These are phyloP conservation scores for Malurus splendens DNA, from an alignment of 2,797 vertebrate species.

Conservation along the genomic window DNA sequence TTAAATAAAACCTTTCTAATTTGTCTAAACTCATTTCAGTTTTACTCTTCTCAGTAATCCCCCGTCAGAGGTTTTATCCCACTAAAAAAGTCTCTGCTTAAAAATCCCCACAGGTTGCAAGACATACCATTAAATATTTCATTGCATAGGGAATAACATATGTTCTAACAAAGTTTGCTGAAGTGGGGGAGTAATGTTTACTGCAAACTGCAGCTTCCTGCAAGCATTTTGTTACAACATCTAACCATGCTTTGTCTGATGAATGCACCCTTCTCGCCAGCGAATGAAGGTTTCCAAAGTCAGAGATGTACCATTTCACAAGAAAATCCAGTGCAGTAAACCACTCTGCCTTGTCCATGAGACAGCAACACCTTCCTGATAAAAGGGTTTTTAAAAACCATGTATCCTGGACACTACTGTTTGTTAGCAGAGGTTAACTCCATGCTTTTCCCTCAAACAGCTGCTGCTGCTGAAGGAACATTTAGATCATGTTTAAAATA, in stretches of 20 bases:
- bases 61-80: background rate
- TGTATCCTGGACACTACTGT: background rate
- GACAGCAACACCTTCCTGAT: conserved; percentile 1
- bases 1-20: conserved; percentile 14
- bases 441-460: conserved; percentile 5
- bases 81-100: conserved; percentile 33
- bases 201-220: conserved; percentile 15
- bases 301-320: background rate
- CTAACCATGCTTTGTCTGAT: background rate
- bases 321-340: background rate
- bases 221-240: background rate
- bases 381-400: background rate
- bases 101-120: conserved; percentile 45
- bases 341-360: background rate
- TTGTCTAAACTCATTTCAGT: background rate
- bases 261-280: background rate
- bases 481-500: background rate
- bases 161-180: conserved; percentile 39
- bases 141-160: conserved; percentile 70
- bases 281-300: background rate
- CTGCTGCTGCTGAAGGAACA: background rate
- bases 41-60: background rate
- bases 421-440: background rate
- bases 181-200: conserved; percentile 28
- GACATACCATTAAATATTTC: conserved; percentile 51